Evolutionary conservation across 2,888 invertebrate species (phyloP).

Genomic region (Sesia bembeciformis): DNA sequence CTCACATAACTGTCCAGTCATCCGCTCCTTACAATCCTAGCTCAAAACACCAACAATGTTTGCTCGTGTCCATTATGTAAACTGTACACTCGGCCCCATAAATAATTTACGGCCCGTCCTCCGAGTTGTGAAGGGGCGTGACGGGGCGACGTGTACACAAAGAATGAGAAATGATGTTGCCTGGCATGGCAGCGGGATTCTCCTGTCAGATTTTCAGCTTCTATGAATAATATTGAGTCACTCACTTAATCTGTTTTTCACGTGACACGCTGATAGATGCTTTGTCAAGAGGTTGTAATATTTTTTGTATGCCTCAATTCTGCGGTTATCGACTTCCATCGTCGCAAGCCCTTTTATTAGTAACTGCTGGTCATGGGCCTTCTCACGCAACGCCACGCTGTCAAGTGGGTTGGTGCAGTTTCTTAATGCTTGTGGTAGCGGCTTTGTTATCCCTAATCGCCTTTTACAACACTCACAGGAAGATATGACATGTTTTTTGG

Average conservation of each 20-base stretch:
- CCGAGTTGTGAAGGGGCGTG: slow-evolving; percentile 27
- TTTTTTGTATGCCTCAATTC: no score
- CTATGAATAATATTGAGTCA: slow-evolving; percentile 9
- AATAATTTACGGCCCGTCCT: slow-evolving; percentile 28
- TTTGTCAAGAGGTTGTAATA: background rate
- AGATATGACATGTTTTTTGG: no score
- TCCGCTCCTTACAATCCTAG: background rate
- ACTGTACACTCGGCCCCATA: slow-evolving; percentile 19
- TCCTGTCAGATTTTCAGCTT: slow-evolving; percentile 5
- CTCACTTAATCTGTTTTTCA: background rate
- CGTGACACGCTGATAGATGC: slow-evolving; percentile 1
- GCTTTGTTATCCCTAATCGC: no score
- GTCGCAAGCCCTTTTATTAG: no score
- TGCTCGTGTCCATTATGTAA: slow-evolving; percentile 11
- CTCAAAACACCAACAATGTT: background rate
- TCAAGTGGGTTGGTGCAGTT: no score
- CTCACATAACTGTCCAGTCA: background rate
- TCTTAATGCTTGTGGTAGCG: no score
- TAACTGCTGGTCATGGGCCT: no score
- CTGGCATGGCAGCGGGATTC: slow-evolving; percentile 7
- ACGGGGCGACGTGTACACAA: slow-evolving; percentile 35
- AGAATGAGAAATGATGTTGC: slow-evolving; percentile 45
- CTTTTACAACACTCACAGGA: no score
- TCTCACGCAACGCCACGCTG: no score
- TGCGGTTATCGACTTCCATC: no score